phyloP scores from a whole-genome alignment of 2,888 invertebrate species.

The Athalia circularis region DNA sequence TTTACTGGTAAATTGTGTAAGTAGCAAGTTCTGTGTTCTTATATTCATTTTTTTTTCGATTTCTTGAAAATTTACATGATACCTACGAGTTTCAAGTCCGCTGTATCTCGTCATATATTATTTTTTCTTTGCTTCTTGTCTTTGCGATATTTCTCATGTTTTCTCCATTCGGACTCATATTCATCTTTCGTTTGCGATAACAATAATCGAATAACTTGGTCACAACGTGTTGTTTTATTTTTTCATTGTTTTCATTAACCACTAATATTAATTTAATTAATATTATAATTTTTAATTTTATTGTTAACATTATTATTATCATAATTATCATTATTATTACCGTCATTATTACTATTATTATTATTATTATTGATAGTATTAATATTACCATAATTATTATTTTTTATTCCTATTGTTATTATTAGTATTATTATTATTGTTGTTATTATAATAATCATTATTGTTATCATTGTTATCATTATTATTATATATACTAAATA shows the following conservation, averaged over 20 bases:
- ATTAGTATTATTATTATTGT: constrained; percentile 42
- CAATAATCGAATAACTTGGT: not conserved
- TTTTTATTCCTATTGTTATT: too few species aligned
- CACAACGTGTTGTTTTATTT: not conserved
- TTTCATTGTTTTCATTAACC: too few species aligned
- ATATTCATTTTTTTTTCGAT: constrained; percentile 8
- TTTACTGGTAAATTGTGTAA: constrained; percentile 37
- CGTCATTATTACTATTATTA: too few species aligned
- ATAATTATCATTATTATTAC: too few species aligned
- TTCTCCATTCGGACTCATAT: too few species aligned
- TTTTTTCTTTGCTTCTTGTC: constrained; percentile 13
- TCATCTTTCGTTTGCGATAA: too few species aligned
- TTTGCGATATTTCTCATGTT: constrained; percentile 8
- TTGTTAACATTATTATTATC: constrained; percentile 19
- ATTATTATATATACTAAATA: constrained; percentile 47
- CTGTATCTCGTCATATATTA: constrained; percentile 54
- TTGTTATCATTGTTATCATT: too few species aligned
- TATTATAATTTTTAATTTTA: constrained; percentile 37
- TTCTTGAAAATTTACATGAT: constrained; percentile 31
- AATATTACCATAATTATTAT: too few species aligned
- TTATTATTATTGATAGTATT: too few species aligned
- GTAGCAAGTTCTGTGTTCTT: constrained; percentile 19
- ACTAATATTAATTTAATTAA: too few species aligned
- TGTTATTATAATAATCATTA: constrained; percentile 44
- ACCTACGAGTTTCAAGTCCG: constrained; percentile 53